Conservation (phyloP, 2,888 invertebrate genomes). For the Caenorhabditis wallacei region DNA sequence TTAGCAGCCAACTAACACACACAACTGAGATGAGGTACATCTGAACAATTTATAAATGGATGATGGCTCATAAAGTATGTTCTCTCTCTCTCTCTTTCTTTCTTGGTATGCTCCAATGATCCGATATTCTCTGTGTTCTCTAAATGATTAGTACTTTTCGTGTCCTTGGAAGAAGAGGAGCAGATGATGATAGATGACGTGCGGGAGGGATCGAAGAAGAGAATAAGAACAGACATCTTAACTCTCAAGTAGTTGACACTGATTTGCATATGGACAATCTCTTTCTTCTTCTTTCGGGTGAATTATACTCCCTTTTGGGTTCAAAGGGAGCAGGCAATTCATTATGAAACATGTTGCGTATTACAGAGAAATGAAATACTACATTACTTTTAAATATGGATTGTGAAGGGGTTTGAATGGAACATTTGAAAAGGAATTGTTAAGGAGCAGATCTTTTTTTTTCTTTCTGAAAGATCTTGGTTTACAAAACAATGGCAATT, state of each 20-base stretch:
- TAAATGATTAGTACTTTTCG: constrained; percentile 34
- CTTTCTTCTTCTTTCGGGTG: background rate
- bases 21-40: constrained; percentile 31
- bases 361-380: constrained; percentile 12
- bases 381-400: background rate
- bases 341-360: constrained; percentile 20
- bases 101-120: constrained; percentile 30
- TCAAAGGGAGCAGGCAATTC: constrained; percentile 6
- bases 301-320: constrained; percentile 34
- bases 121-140: constrained; percentile 11
- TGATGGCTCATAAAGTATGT: constrained; percentile 43
- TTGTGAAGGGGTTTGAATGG: background rate
- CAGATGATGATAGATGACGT: constrained; percentile 41
- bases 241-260: constrained; percentile 48
- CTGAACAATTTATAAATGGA: constrained; percentile 40
- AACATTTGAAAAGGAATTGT: too few relatives aligned
- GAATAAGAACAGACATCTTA: constrained; percentile 23
- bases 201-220: constrained; percentile 7
- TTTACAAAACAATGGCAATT: too few relatives aligned
- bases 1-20: constrained; percentile 16
- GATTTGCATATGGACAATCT: constrained; percentile 40
- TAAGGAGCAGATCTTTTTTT: too few relatives aligned
- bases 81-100: background rate
- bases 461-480: too few relatives aligned
- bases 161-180: constrained; percentile 12